These are phyloP conservation scores for Sparidentex hasta DNA, from an alignment of 2,797 vertebrate species.

Conservation along the genomic window DNA sequence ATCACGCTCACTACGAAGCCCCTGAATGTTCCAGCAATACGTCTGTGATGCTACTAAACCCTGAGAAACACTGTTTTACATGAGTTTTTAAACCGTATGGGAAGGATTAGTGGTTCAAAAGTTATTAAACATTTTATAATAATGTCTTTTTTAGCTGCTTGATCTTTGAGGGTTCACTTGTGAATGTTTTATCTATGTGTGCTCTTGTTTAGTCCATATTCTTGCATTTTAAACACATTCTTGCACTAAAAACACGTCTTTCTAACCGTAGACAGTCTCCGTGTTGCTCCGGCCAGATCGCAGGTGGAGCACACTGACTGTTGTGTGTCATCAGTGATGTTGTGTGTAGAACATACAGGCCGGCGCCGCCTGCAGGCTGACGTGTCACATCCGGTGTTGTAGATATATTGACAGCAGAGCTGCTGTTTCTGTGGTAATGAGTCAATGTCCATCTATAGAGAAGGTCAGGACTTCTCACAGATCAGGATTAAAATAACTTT, in stretches of 20 bases:
- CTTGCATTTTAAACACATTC: slow-evolving; percentile 12
- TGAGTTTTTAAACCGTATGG: no score
- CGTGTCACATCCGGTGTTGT: slow-evolving; percentile 43
- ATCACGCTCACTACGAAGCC: no score
- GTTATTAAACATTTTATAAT: no score
- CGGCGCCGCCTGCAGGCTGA: slow-evolving; percentile 44
- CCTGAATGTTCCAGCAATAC: no score
- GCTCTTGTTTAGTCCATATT: neutral
- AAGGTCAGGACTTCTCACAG: slow-evolving; percentile 4
- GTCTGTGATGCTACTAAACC: no score
- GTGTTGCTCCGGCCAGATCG: slow-evolving; percentile 20
- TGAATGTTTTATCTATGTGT: slow-evolving; percentile 1
- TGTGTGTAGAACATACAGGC: slow-evolving; percentile 39
- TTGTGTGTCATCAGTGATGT: slow-evolving; percentile 35
- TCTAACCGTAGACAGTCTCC: neutral
- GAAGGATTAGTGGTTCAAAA: no score
- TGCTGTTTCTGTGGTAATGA: slow-evolving; percentile 46
- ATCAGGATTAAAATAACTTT: neutral
- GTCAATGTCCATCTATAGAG: slow-evolving; percentile 60
- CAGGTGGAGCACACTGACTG: slow-evolving; percentile 9
- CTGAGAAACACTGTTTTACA: no score
- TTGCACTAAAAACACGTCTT: neutral
- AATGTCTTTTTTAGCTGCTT: no score
- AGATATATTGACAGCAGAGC: slow-evolving; percentile 55
- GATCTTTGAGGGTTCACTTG: neutral